Conservation (phyloP, 2,888 invertebrate species). For the Epirrhoe tristata region DNA sequence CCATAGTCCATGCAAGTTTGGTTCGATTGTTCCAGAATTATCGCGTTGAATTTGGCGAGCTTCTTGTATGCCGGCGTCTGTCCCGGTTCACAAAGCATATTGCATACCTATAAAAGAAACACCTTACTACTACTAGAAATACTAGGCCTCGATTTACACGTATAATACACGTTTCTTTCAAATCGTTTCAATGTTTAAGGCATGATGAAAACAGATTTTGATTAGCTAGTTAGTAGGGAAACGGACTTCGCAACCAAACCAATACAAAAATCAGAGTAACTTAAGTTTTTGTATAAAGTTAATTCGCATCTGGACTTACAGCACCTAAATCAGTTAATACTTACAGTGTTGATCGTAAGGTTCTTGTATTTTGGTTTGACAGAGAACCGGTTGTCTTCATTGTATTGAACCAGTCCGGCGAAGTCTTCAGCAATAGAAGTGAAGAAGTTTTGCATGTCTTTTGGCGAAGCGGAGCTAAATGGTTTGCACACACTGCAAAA, state of each 20-base stretch:
- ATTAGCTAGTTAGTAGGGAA: too few relatives aligned
- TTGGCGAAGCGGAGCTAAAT: slow-evolving; percentile 86
- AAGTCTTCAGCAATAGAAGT: slow-evolving; percentile 94
- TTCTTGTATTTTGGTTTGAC: slow-evolving; percentile 85
- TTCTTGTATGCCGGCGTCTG: slow-evolving; percentile 87
- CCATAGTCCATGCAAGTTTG: slow-evolving; percentile 93
- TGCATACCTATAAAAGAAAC: slow-evolving; percentile 85
- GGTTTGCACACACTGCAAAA: slow-evolving; percentile 89
- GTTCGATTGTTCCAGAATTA: slow-evolving; percentile 87
- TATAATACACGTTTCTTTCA: too few relatives aligned
- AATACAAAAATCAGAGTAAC: too few relatives aligned
- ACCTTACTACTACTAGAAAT: too few relatives aligned
- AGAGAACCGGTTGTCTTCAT: slow-evolving; percentile 94
- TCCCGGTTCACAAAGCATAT: slow-evolving; percentile 88
- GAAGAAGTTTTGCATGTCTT: slow-evolving; percentile 92
- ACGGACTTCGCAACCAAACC: too few relatives aligned
- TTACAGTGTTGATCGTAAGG: slow-evolving; percentile 91
- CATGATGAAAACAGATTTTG: too few relatives aligned
- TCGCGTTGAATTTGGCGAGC: slow-evolving; percentile 89
- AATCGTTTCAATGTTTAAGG: too few relatives aligned
- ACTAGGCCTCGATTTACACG: too few relatives aligned
- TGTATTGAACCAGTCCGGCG: slow-evolving; percentile 97
- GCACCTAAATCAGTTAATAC: slow-evolving; percentile 21
- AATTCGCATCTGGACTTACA: neutral
- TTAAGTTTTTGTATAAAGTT: neutral